phyloP scores from a whole-genome alignment of 2,113 vertebrate genomes.

The Mola mola region DNA sequence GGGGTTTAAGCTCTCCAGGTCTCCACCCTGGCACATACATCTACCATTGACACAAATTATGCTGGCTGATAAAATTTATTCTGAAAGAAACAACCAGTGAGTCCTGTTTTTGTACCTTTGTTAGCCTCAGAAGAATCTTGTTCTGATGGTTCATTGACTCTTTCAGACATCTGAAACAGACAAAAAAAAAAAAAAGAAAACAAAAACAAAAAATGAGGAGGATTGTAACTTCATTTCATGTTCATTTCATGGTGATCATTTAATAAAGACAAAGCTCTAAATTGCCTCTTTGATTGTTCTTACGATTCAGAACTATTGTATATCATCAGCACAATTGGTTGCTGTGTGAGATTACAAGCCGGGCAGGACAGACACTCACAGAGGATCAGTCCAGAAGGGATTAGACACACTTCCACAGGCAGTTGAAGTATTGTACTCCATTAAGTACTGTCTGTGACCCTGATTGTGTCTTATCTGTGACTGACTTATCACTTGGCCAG shows the following conservation, averaged over 20 bases:
- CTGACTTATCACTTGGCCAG: constrained; percentile 29
- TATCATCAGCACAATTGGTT: background rate
- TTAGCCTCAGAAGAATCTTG: constrained; percentile 56
- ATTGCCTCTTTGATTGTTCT: background rate
- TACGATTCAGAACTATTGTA: constrained; percentile 2
- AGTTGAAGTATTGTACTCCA: background rate
- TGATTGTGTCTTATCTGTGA: constrained; percentile 31
- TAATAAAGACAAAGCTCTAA: background rate
- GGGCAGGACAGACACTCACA: constrained; percentile 11
- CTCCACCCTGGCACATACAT: too few species aligned
- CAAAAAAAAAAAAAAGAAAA: constrained; percentile 13
- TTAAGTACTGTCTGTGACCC: constrained; percentile 32
- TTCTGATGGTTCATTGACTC: constrained; percentile 24
- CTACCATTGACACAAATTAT: too few species aligned
- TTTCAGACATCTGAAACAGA: constrained; percentile 61
- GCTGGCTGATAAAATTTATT: too few species aligned
- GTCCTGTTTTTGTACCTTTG: constrained; percentile 60
- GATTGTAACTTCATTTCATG: background rate
- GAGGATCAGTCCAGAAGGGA: constrained; percentile 55
- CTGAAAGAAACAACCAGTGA: background rate
- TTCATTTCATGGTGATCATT: background rate
- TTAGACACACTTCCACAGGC: constrained; percentile 53
- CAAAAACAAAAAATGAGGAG: constrained; percentile 1
- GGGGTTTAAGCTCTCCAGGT: too few species aligned
- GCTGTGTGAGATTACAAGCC: constrained; percentile 23